Evolutionary conservation across 2,113 vertebrate genomes (phyloP).

Genomic region (Dipodomys ordii): DNA sequence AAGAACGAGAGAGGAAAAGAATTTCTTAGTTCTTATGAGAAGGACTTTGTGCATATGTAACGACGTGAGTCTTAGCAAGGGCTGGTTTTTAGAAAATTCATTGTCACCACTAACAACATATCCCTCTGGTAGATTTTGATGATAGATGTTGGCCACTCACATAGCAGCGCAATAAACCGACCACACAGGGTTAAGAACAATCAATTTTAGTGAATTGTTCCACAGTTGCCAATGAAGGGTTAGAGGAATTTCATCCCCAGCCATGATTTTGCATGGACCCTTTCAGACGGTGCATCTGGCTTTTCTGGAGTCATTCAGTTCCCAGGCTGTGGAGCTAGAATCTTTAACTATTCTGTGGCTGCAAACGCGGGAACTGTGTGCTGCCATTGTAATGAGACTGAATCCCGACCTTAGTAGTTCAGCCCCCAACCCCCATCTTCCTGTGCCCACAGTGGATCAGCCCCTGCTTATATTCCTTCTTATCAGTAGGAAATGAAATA

Average conservation of each 20-base stretch:
- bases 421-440: not conserved
- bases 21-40: not conserved
- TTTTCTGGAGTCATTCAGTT: constrained; percentile 23
- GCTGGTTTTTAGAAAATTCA: not conserved
- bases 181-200: not conserved
- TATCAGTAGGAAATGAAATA: constrained; percentile 12
- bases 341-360: not conserved
- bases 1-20: not conserved
- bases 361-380: not conserved
- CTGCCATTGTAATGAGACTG: not conserved
- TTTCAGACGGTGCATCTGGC: not conserved
- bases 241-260: not conserved
- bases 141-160: not conserved
- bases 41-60: not conserved
- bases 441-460: accelerated
- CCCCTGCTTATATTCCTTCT: constrained; percentile 43
- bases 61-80: not conserved
- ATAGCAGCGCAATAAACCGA: not conserved
- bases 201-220: not conserved
- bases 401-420: no score
- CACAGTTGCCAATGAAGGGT: not conserved
- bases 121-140: not conserved
- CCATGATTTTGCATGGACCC: not conserved
- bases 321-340: not conserved
- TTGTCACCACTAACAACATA: not conserved